Conservation (phyloP, 2,113 vertebrate genomes). For the Eidolon helvum region DNA sequence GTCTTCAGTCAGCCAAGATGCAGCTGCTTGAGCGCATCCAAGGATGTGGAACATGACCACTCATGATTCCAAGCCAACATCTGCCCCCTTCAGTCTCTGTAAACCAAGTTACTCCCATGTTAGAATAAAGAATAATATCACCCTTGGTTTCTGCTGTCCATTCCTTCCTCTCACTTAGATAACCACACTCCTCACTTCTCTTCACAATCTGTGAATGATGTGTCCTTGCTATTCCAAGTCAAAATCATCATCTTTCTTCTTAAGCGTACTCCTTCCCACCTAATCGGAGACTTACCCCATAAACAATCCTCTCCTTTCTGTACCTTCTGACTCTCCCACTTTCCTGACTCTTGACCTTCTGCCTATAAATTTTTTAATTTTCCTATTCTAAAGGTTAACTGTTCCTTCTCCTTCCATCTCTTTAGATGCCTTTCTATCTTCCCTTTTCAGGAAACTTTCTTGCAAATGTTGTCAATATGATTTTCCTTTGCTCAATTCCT, state of each 20-base stretch:
- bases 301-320: background rate
- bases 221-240: background rate
- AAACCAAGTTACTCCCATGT: background rate
- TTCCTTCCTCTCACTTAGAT: background rate
- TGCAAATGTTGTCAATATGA: background rate
- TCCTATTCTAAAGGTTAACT: background rate
- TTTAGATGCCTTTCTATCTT: background rate
- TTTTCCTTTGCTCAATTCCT: background rate
- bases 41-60: background rate
- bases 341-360: background rate
- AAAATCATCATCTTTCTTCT: background rate
- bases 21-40: constrained; percentile 33
- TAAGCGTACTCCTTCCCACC: background rate
- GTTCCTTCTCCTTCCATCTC: background rate
- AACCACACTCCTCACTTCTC: background rate
- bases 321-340: background rate
- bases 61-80: background rate
- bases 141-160: background rate
- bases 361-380: background rate
- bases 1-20: background rate
- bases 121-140: background rate
- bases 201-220: background rate
- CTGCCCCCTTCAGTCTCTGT: background rate
- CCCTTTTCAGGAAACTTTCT: background rate
- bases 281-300: background rate